Evolutionary conservation across 1,140 invertebrate genomes (phyloP).

Genomic region (Pteromalus puparum): DNA sequence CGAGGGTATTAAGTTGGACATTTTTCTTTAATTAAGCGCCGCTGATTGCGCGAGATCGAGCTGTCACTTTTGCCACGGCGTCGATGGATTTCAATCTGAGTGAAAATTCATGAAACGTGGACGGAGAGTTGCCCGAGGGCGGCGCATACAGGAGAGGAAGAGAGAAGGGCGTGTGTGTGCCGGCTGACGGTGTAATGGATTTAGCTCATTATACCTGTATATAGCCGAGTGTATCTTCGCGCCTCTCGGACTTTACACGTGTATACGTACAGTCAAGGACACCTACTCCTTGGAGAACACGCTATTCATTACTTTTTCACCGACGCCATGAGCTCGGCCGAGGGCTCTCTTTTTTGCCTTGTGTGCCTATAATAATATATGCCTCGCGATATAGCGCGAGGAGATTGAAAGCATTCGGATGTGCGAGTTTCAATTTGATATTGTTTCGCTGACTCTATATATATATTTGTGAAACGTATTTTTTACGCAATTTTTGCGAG

Average conservation of each 20-base stretch:
- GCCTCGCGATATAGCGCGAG: background rate
- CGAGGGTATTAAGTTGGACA: background rate
- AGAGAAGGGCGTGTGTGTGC: slow-evolving; percentile 10
- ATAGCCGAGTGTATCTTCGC: slow-evolving; percentile 51
- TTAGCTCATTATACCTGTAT: too few species aligned
- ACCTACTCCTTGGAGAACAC: slow-evolving; percentile 34
- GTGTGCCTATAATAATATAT: background rate
- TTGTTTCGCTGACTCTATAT: too few species aligned
- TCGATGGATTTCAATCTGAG: background rate
- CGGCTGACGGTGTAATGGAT: background rate
- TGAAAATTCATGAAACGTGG: background rate
- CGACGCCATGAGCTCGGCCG: background rate
- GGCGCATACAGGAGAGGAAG: background rate
- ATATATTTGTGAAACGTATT: too few species aligned
- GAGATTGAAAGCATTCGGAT: background rate
- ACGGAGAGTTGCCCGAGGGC: background rate
- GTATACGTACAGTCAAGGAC: slow-evolving; percentile 54
- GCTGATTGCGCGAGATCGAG: background rate
- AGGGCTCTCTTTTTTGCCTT: background rate
- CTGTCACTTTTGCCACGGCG: background rate
- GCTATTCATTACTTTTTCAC: slow-evolving; percentile 18
- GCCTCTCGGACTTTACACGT: slow-evolving; percentile 54
- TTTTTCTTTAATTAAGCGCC: background rate
- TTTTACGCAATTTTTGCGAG: background rate
- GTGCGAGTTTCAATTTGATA: too few species aligned